phyloP scores from a whole-genome alignment of 2,113 vertebrate genomes.

The Channa argus region DNA sequence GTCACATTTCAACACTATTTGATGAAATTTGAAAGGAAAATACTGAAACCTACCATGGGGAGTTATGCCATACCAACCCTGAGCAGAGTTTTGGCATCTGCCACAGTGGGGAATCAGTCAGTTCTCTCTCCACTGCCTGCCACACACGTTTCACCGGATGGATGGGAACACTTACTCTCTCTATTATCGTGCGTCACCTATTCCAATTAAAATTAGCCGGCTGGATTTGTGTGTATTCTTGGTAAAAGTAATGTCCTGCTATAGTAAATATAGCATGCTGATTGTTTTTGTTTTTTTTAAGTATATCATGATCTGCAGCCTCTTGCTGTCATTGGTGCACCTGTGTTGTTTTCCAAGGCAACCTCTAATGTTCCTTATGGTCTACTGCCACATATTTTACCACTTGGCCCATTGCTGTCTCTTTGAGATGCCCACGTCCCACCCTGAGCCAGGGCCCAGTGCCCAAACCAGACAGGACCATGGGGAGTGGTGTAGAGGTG shows the following conservation, averaged over 20 bases:
- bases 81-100: conserved; percentile 43
- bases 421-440: conserved; percentile 47
- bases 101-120: conserved; percentile 17
- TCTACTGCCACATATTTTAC: conserved; percentile 43
- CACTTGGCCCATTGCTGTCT: conserved; percentile 33
- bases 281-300: no score
- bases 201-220: conserved; percentile 5
- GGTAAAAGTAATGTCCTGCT: not conserved
- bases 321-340: conserved; percentile 9
- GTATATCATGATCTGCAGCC: conserved; percentile 18
- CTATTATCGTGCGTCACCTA: conserved; percentile 14
- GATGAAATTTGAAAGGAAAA: conserved; percentile 34
- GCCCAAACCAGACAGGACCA: conserved; percentile 54
- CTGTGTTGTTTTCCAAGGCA: conserved; percentile 18
- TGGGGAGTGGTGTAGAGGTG: conserved; percentile 46
- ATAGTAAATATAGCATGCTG: no score
- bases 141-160: conserved; percentile 26
- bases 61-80: conserved; percentile 26
- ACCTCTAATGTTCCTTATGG: conserved; percentile 21
- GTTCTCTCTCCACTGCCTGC: conserved; percentile 13
- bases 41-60: conserved; percentile 25
- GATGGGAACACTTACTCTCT: conserved; percentile 11
- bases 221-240: conserved; percentile 13
- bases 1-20: conserved; percentile 57
- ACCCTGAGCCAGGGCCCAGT: conserved; percentile 34